Evolutionary conservation across 2,113 vertebrate genomes (phyloP).

Genomic region (Papio anubis): DNA sequence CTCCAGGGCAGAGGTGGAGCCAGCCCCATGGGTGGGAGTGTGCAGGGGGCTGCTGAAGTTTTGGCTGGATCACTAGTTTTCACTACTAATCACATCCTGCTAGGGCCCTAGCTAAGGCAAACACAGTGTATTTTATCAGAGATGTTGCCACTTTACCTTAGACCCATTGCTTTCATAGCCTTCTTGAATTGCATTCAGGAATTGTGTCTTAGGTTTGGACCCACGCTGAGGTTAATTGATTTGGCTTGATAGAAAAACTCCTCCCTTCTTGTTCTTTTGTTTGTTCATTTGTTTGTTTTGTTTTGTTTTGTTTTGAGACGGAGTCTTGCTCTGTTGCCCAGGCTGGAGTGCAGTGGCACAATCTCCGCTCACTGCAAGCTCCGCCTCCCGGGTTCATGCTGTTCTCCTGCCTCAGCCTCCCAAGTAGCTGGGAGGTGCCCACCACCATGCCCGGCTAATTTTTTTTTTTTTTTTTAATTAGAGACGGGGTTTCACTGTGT

Average conservation of each 20-base stretch:
- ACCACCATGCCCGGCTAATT: too few species aligned
- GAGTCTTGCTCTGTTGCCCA: too few species aligned
- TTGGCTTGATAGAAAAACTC: not conserved
- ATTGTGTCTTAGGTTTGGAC: not conserved
- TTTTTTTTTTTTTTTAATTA: too few species aligned
- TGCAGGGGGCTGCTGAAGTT: not conserved
- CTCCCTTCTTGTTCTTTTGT: not conserved
- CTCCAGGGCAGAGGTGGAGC: not conserved
- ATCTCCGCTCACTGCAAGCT: too few species aligned
- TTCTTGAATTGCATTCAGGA: not conserved
- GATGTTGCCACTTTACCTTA: not conserved
- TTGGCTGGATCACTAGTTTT: not conserved
- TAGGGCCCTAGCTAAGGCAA: not conserved
- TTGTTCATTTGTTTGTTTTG: too few species aligned
- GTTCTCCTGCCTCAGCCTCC: too few species aligned
- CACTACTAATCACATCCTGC: not conserved
- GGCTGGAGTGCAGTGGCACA: too few species aligned
- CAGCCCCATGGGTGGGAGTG: not conserved
- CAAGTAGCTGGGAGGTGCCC: too few species aligned
- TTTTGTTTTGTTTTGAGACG: too few species aligned
- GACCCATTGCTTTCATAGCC: not conserved
- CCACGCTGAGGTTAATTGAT: not conserved
- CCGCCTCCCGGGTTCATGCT: fast-evolving
- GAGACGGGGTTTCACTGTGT: too few species aligned
- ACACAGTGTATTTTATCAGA: not conserved